A percentile compares a stretch with the other conserved stretches of the same genome.
Evolutionary conservation across 2,113 vertebrate species (phyloP).

Genomic region (Eclectus roratus): DNA sequence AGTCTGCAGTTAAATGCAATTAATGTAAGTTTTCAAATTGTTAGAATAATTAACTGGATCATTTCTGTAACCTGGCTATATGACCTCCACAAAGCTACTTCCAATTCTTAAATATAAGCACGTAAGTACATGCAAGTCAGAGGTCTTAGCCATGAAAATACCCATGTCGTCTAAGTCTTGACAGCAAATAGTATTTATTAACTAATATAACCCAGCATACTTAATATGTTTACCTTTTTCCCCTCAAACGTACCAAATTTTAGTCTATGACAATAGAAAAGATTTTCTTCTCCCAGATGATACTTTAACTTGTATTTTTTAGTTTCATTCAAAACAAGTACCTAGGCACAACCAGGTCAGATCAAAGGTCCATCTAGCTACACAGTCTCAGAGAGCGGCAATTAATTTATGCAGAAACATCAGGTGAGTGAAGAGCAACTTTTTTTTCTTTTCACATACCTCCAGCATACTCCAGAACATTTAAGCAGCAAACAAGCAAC

Average conservation of each 20-base stretch:
- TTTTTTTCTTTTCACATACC: not conserved
- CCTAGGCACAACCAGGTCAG: not conserved
- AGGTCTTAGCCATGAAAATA: not conserved
- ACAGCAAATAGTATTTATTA: not conserved
- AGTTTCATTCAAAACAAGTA: not conserved
- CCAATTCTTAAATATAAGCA: not conserved
- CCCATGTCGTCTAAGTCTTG: not conserved
- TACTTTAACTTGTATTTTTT: not conserved
- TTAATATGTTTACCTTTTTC: not conserved
- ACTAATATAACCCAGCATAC: not conserved
- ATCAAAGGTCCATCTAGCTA: not conserved
- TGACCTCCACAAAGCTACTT: not conserved
- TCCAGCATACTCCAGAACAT: not conserved
- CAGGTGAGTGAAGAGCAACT: not conserved
- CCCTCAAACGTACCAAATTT: not conserved
- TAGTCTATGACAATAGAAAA: not conserved
- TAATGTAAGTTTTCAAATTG: not conserved
- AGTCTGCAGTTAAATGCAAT: conserved; percentile 16
- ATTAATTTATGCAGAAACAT: not conserved
- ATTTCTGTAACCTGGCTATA: not conserved
- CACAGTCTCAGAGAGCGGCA: not conserved
- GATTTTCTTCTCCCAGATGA: not conserved
- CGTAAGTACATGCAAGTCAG: not conserved
- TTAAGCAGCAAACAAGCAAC: not conserved
- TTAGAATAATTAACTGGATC: conserved; percentile 23